phyloP scores from a whole-genome alignment of 2,797 vertebrate species.

The Chrosomus eos region DNA sequence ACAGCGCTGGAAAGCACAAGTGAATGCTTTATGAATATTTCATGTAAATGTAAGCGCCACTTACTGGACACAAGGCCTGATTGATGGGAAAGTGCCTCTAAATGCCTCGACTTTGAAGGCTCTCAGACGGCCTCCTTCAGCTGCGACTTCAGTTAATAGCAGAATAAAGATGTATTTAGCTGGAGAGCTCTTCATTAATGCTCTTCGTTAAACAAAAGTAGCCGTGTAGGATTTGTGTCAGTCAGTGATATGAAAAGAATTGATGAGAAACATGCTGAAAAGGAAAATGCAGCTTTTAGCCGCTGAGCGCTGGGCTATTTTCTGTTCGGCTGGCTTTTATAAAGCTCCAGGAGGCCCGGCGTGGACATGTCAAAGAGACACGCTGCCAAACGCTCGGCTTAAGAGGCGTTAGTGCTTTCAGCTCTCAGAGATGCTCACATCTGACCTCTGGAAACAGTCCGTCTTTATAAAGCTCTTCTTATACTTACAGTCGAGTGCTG shows the following conservation, averaged over 20 bases:
- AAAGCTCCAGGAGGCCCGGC: constrained; percentile 63
- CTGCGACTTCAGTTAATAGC: constrained; percentile 88
- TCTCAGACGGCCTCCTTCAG: constrained; percentile 80
- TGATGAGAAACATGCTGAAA: constrained; percentile 64
- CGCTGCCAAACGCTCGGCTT: constrained; percentile 54
- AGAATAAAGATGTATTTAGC: constrained; percentile 90
- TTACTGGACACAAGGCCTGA: constrained; percentile 93
- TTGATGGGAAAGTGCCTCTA: constrained; percentile 94
- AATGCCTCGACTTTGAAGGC: constrained; percentile 93
- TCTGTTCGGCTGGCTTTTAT: constrained; percentile 57
- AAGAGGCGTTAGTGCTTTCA: constrained; percentile 52
- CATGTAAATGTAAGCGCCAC: constrained; percentile 99
- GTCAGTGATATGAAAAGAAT: constrained; percentile 72
- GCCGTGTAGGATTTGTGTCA: constrained; percentile 77
- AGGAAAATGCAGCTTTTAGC: constrained; percentile 64
- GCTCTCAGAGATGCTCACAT: not conserved
- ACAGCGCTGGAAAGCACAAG: constrained; percentile 93
- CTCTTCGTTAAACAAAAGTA: constrained; percentile 87
- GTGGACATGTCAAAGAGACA: constrained; percentile 62
- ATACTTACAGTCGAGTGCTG: not conserved
- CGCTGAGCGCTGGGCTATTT: constrained; percentile 62
- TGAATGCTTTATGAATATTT: constrained; percentile 99
- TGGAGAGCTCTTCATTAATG: constrained; percentile 95
- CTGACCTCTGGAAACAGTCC: not conserved
- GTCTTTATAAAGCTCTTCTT: not conserved